A percentile compares a stretch with the other conserved stretches of the same genome.
Conservation (phyloP, 1,140 invertebrate genomes). For the Thrips palmi region DNA sequence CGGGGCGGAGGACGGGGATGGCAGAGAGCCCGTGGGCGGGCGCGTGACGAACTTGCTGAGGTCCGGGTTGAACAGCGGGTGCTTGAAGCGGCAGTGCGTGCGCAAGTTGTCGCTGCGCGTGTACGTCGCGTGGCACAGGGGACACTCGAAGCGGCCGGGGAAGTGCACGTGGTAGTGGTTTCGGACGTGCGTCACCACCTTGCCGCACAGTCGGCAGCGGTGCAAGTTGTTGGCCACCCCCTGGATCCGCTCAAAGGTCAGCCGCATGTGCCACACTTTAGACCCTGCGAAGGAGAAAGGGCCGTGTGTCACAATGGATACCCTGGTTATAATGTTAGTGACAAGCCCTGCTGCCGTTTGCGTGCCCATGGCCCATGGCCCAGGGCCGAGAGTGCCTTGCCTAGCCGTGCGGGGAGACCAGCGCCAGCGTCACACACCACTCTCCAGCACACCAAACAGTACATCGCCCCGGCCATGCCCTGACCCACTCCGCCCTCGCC, state of each 20-base stretch:
- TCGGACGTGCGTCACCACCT: constrained; percentile 77
- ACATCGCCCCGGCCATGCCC: too few relatives aligned
- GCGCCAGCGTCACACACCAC: too few relatives aligned
- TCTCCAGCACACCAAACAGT: too few relatives aligned
- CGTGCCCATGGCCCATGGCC: too few relatives aligned
- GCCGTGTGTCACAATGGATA: constrained; percentile 2
- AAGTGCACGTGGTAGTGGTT: constrained; percentile 82
- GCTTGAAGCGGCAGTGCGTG: constrained; percentile 76
- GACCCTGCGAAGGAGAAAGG: constrained; percentile 44
- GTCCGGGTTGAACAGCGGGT: constrained; percentile 57
- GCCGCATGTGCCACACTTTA: constrained; percentile 79
- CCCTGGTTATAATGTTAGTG: too few relatives aligned
- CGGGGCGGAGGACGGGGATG: too few relatives aligned
- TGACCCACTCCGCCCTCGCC: too few relatives aligned
- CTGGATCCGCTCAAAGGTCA: constrained; percentile 73
- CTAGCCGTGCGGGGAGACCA: too few relatives aligned
- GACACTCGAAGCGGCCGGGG: constrained; percentile 71
- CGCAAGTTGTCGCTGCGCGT: constrained; percentile 74
- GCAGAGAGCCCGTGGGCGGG: constrained; percentile 23
- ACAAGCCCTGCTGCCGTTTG: too few relatives aligned
- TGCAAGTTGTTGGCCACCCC: constrained; percentile 65
- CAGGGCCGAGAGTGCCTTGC: too few relatives aligned
- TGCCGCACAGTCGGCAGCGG: constrained; percentile 77
- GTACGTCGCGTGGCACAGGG: constrained; percentile 67
- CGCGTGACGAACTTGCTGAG: constrained; percentile 60